Percentiles rank a stretch among this genome's conserved stretches.
Conservation (phyloP, 1,140 invertebrate genomes). For the Episyrphus balteatus region DNA sequence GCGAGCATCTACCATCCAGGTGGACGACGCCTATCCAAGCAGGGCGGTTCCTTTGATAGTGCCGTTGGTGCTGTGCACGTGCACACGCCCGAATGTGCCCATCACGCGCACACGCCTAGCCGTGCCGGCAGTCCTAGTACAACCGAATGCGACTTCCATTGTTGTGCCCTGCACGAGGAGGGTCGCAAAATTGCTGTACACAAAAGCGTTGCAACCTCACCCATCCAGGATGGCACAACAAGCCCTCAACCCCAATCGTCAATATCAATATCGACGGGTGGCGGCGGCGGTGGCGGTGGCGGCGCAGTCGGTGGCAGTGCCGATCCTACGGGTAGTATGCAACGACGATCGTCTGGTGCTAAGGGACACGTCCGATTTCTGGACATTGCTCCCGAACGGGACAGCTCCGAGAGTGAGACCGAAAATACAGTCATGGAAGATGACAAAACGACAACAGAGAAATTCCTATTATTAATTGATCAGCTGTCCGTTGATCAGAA, state of each 20-base stretch:
- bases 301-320: slow-evolving; percentile 15
- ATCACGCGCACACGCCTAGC: slow-evolving; percentile 54
- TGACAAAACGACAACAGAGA: slow-evolving; percentile 75
- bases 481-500: slow-evolving; percentile 85
- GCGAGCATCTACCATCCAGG: slow-evolving; percentile 38
- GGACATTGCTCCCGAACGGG: slow-evolving; percentile 59
- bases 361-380: slow-evolving; percentile 62
- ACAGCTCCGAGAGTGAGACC: slow-evolving; percentile 83
- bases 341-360: slow-evolving; percentile 42
- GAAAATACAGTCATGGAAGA: slow-evolving; percentile 86
- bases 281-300: slow-evolving; percentile 22
- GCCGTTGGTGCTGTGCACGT: slow-evolving; percentile 57
- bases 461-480: slow-evolving; percentile 84
- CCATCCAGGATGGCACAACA: slow-evolving; percentile 69
- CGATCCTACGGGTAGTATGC: slow-evolving; percentile 41
- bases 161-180: slow-evolving; percentile 85
- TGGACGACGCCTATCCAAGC: slow-evolving; percentile 46
- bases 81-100: slow-evolving; percentile 72
- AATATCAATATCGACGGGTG: slow-evolving; percentile 38
- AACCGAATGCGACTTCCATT: slow-evolving; percentile 87
- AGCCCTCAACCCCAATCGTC: slow-evolving; percentile 50
- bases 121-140: slow-evolving; percentile 42
- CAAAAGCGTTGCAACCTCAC: slow-evolving; percentile 81
- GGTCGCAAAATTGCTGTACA: slow-evolving; percentile 80
- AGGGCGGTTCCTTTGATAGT: slow-evolving; percentile 63